Conservation (phyloP, 2,797 vertebrate genomes). For the Hippopotamyrus pictus region DNA sequence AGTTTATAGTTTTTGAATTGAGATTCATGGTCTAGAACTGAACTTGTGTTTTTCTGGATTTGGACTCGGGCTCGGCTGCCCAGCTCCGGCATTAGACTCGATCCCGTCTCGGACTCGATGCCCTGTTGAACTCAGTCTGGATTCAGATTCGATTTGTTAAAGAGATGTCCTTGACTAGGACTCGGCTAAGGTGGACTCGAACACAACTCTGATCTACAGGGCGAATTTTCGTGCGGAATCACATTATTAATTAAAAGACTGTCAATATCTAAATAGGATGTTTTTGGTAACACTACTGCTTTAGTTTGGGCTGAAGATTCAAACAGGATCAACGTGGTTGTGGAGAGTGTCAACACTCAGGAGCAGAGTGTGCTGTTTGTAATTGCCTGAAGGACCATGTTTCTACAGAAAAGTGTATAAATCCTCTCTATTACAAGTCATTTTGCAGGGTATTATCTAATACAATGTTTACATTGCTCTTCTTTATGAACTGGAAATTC, state of each 20-base stretch:
- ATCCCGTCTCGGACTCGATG: background rate
- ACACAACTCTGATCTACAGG: background rate
- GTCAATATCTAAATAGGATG: background rate
- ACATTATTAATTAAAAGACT: background rate
- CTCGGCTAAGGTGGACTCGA: background rate
- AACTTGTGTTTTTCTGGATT: background rate
- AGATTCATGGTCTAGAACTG: background rate
- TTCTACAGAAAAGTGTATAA: background rate
- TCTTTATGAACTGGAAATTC: background rate
- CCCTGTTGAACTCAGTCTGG: background rate
- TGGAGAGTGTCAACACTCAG: background rate
- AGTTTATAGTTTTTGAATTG: background rate
- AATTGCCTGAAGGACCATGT: background rate
- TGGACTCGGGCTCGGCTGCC: background rate
- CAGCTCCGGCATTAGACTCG: background rate
- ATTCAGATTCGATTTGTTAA: background rate
- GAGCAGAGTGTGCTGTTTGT: background rate
- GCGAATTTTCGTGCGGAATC: background rate
- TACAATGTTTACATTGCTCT: background rate
- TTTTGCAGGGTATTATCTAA: background rate
- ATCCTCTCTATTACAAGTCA: background rate
- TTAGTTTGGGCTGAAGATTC: background rate
- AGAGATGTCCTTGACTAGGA: background rate
- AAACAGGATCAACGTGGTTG: background rate
- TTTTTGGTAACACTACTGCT: background rate